phyloP scores from a whole-genome alignment of 2,797 vertebrate species.

The Sphenodon punctatus region DNA sequence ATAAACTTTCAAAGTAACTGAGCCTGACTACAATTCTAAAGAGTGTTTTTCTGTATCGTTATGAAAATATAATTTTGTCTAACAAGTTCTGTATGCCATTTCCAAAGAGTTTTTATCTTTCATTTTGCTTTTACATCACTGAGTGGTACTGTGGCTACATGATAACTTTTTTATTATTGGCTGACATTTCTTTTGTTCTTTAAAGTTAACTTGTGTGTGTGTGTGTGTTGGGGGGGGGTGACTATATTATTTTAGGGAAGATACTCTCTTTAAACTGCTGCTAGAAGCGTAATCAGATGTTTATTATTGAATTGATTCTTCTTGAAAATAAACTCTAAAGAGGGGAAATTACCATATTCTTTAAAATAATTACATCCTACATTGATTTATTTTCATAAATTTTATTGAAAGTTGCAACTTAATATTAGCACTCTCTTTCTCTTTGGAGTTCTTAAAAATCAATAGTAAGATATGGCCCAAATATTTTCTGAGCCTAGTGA shows the following conservation, averaged over 20 bases:
- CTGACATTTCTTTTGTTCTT: too few species aligned
- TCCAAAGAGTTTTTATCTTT: neutral
- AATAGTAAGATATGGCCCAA: neutral
- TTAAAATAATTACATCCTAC: neutral
- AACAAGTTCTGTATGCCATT: neutral
- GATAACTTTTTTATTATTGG: too few species aligned
- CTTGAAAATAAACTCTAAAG: neutral
- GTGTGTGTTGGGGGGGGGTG: too few species aligned
- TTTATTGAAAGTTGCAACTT: slow-evolving; percentile 7
- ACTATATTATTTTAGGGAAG: neutral
- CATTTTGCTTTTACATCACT: neutral
- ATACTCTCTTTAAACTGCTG: too few species aligned
- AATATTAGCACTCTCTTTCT: slow-evolving; percentile 2
- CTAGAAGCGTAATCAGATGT: neutral
- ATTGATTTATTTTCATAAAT: neutral
- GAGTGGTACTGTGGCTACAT: neutral
- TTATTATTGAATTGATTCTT: neutral
- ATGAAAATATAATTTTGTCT: neutral
- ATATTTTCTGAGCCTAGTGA: slow-evolving; percentile 18
- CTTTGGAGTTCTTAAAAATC: neutral
- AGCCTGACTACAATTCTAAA: slow-evolving; percentile 15
- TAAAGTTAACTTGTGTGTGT: too few species aligned
- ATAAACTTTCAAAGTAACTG: slow-evolving; percentile 29
- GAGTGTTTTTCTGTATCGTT: neutral
- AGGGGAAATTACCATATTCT: too few species aligned